These are phyloP conservation scores for Malurus cyaneus DNA, from an alignment of 2,113 vertebrate genomes.

Conservation along the genomic window DNA sequence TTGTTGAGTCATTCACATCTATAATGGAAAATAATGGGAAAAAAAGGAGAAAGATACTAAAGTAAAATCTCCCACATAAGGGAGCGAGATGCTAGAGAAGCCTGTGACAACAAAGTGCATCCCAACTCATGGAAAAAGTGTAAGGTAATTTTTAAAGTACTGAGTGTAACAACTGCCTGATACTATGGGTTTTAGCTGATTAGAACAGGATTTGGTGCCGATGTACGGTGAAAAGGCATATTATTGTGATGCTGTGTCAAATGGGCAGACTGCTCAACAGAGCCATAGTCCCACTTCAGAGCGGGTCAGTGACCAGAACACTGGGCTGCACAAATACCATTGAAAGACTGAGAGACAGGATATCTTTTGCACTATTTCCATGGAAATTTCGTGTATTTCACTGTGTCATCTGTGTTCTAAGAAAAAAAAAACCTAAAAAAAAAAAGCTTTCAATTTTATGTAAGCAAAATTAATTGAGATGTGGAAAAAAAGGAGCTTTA, in stretches of 20 bases:
- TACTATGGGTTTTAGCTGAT: background rate
- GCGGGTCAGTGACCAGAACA: background rate
- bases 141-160: background rate
- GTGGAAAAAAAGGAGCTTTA: background rate
- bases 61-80: background rate
- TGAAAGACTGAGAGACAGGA: background rate
- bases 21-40: background rate
- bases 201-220: background rate
- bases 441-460: background rate
- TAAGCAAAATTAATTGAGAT: background rate
- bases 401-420: background rate
- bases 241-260: background rate
- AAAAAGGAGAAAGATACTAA: background rate
- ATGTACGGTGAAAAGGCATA: background rate
- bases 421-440: background rate
- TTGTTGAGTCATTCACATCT: background rate
- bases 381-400: background rate
- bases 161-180: background rate
- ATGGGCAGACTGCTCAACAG: background rate
- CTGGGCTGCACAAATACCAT: background rate
- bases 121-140: background rate
- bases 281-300: background rate
- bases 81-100: background rate
- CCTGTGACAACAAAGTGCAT: accelerated
- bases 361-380: background rate